Percentiles rank a stretch among this genome's conserved stretches.
Conservation (phyloP, 2,888 invertebrate species). For the Disparrhopalites patrizii region DNA sequence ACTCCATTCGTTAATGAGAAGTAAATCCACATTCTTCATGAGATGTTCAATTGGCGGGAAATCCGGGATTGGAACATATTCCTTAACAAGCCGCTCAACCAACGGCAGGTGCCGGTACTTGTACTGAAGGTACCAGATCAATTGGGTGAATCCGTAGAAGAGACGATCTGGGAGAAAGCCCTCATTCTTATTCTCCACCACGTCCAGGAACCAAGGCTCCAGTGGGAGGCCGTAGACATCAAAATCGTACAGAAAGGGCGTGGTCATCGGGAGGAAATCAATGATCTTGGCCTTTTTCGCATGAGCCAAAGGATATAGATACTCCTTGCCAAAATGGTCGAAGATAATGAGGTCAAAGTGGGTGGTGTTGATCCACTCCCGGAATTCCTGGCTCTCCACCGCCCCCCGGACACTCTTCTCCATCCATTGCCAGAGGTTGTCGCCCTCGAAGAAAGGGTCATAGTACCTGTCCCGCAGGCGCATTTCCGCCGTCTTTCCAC, state of each 20-base stretch:
- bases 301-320: neutral
- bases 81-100: too few relatives aligned
- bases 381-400: neutral
- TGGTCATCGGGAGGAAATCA: neutral
- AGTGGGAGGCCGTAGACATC: neutral
- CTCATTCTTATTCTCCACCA: too few relatives aligned
- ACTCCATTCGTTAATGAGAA: neutral
- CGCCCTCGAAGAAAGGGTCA: neutral
- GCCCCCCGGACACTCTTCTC: neutral
- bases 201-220: neutral
- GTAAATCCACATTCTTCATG: neutral
- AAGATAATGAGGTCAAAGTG: slow-evolving; percentile 3
- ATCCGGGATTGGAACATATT: too few relatives aligned
- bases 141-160: too few relatives aligned
- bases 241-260: neutral
- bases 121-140: too few relatives aligned
- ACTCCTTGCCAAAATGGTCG: neutral
- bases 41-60: too few relatives aligned
- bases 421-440: neutral
- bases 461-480: neutral
- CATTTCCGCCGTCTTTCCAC: neutral
- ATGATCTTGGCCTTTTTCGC: neutral
- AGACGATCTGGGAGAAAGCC: too few relatives aligned
- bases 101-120: too few relatives aligned
- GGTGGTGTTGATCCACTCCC: neutral